Base-by-base conservation (phyloP, 2,797 vertebrate species). In the Fundulus diaphanus region DNA sequence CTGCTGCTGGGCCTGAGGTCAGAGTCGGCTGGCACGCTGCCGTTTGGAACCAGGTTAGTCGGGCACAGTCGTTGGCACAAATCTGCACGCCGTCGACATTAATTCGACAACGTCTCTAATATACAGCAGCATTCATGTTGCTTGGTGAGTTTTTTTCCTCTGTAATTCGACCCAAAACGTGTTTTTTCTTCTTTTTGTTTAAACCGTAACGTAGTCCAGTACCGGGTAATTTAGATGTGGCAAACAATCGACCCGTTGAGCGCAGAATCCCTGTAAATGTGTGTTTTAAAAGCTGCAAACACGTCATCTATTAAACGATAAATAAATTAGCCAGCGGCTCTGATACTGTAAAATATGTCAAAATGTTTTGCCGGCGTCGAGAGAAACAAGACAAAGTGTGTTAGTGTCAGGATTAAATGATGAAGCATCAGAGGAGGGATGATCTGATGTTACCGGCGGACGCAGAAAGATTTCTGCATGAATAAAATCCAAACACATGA, bases 41-140 rank as follows among this genome's bases (percentile, higher is more conserved):
- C 81, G 80, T 89, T 79, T 76, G 76, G 74, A 85, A 83, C 52
- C 72, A 83, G 80, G 82, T 88, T 80, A 86, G 83, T 78, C 71
- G 75, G 73, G 49, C 80, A 67, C 61, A 35, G 75, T 24, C 52
- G 63, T 57, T 61, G 15, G 63, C 80, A 73, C 84, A 84, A 56
- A 59, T 74, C 74, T 57, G 70, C 73, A 6, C 57, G 73, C 40
- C 1, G 65, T 52, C 56, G 69, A 70, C 82, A 85, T 78, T 51
- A 76, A 6, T 68, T 72, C 68, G 20, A 57, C 27, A 49, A 52
- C 66, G 11, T 56, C 68, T 49, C 54, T 1, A 13, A 44, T 20
- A 68, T 20, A 77, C 57, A 74, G 74, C 78, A 70, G 68, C 61
- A 27, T 46, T 35, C 66, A 33, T 74, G 74, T 68, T 22, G 78